A percentile compares a stretch with the other conserved stretches of the same genome.
Evolutionary conservation across 2,888 invertebrate species (phyloP).

Genomic region (Pomacea canaliculata): DNA sequence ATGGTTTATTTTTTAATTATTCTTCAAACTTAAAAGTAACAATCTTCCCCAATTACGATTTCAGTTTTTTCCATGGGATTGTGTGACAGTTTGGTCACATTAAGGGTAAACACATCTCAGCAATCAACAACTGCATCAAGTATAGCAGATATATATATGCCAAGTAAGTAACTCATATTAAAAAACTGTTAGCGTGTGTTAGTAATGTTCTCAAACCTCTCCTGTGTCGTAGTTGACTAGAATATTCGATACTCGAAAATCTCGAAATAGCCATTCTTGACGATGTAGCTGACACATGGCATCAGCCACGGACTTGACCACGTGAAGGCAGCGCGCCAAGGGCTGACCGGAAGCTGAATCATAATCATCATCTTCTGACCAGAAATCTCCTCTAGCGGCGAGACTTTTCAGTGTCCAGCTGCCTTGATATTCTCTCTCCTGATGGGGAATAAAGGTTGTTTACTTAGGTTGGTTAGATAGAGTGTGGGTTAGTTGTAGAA

Average conservation of each 20-base stretch:
- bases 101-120: too few relatives aligned
- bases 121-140: too few relatives aligned
- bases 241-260: constrained; percentile 14
- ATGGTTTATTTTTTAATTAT: too few relatives aligned
- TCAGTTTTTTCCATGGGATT: too few relatives aligned
- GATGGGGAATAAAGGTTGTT: not conserved
- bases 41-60: too few relatives aligned
- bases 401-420: not conserved
- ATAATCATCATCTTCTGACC: not conserved
- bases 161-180: too few relatives aligned
- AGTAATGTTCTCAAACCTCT: constrained; percentile 2
- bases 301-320: constrained; percentile 4
- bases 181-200: too few relatives aligned
- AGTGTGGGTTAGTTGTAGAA: too few relatives aligned
- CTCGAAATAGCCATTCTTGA: constrained; percentile 14
- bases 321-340: not conserved
- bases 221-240: constrained; percentile 18
- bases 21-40: too few relatives aligned
- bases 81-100: too few relatives aligned
- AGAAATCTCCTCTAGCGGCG: not conserved
- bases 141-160: too few relatives aligned
- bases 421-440: not conserved
- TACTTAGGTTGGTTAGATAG: too few relatives aligned
- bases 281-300: constrained; percentile 6
- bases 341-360: not conserved